Base-by-base conservation (phyloP, 2,113 vertebrate species). In the Egretta garzetta region DNA sequence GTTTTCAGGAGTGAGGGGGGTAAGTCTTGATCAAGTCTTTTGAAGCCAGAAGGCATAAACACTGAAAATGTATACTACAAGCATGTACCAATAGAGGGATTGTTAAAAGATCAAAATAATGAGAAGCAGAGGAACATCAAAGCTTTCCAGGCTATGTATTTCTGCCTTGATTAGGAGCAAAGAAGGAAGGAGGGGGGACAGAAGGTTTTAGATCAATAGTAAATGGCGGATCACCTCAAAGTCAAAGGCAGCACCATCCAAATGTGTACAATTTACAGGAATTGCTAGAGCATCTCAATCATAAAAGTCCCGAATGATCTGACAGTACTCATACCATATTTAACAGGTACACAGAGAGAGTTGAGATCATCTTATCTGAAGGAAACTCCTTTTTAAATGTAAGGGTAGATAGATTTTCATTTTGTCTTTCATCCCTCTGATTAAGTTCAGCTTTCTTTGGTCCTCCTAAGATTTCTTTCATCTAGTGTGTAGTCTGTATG, bases 51-150 rank as follows among this genome's bases (percentile, higher is more conserved):
- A 93, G 87, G 81, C 84, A 91, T 8, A 68, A 87, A 88, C 64
- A 43, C 82, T 92, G 94, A 27, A 93, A 85, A 95, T 63, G 56
- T 88, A 79, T 9, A 28, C 76, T 81, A 86, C 49, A 80, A 81
- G 62, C 56, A 43, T 93, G 83, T 93, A 90, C 75, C 83, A 88
- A 90, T 53, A 85, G 81, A 91, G 41, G 75, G 79, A 91, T 88
- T 96, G 92, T 97, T 96, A 81, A 95, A 92, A 93, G 89, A 95
- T 96, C 94, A 96, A 96, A 96, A 96, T 94, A 96, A 93, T 92
- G 95, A 96, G 74, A 50, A 94, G 71, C 85, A 88, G 83, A 90
- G 84, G 79, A 67, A 96, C 96, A 97, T 98, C 92, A 97, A 97
- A 98, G 96, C 85, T 90, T 94, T 60, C 60, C 92, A 91, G 50